A percentile compares a stretch with the other conserved stretches of the same genome.
phyloP scores from a whole-genome alignment of 2,888 invertebrate genomes.

The Isotomurus palustris region DNA sequence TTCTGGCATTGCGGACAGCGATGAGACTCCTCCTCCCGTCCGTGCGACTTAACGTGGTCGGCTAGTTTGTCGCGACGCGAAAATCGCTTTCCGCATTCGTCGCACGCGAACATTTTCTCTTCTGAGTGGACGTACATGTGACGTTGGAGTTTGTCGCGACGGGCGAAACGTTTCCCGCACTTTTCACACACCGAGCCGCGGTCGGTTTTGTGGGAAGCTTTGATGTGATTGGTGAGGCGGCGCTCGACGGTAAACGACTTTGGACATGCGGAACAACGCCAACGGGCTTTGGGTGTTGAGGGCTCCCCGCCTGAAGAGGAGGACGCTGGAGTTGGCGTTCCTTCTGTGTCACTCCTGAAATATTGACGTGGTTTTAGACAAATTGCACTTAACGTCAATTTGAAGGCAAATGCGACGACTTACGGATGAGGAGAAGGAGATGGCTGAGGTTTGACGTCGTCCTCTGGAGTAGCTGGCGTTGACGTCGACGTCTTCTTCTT shows the following conservation, averaged over 20 bases:
- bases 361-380: too few species aligned
- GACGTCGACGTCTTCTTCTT: not conserved
- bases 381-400: too few species aligned
- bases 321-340: too few species aligned
- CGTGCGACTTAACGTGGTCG: conserved; percentile 37
- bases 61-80: conserved; percentile 36
- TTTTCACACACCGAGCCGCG: conserved; percentile 32
- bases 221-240: conserved; percentile 30
- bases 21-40: conserved; percentile 33
- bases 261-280: conserved; percentile 27
- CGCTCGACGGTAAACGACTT: conserved; percentile 29
- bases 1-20: conserved; percentile 37
- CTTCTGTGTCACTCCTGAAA: too few species aligned
- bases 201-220: conserved; percentile 24
- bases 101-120: conserved; percentile 39
- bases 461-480: not conserved
- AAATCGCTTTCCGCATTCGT: conserved; percentile 34
- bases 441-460: too few species aligned
- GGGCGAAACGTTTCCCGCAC: conserved; percentile 38
- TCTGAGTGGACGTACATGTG: conserved; percentile 41
- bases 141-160: conserved; percentile 34
- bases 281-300: too few species aligned
- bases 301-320: too few species aligned
- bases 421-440: too few species aligned
- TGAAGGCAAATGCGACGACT: too few species aligned